Conservation (phyloP, 2,797 vertebrate species). For the Carapus acus region DNA sequence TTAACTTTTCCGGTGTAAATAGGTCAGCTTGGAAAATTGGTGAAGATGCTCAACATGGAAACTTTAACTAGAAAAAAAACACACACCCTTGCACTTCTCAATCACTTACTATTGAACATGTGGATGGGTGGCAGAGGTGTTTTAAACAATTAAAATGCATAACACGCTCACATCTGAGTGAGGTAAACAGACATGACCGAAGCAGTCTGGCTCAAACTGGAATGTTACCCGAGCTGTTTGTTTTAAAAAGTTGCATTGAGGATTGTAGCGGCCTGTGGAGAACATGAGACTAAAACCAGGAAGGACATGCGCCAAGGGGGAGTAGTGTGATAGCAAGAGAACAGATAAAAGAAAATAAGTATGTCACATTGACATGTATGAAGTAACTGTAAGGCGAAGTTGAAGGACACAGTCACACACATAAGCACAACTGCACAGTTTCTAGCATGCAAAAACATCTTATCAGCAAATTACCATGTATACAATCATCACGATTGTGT, state of each 20-base stretch:
- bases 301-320: slow-evolving; percentile 1
- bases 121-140: slow-evolving; percentile 10
- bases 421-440: no score
- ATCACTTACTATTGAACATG: slow-evolving; percentile 22
- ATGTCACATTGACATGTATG: no score
- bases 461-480: no score
- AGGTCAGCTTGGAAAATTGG: slow-evolving; percentile 34
- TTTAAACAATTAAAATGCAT: slow-evolving; percentile 1
- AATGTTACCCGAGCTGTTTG: slow-evolving; percentile 37
- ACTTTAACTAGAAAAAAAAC: slow-evolving; percentile 16
- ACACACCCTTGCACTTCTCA: slow-evolving; percentile 13
- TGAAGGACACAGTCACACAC: no score
- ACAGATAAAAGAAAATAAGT: no score
- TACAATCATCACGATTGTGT: no score
- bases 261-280: slow-evolving; percentile 5
- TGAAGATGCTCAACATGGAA: slow-evolving; percentile 43
- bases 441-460: no score
- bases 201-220: slow-evolving; percentile 37
- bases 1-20: slow-evolving; percentile 44
- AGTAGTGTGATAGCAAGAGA: no score
- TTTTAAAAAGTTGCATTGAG: slow-evolving; percentile 27
- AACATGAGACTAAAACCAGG: neutral
- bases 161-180: slow-evolving; percentile 1
- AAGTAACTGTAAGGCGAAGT: no score
- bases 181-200: slow-evolving; percentile 1